Percentiles rank a stretch among this genome's conserved stretches.
phyloP scores from a whole-genome alignment of 2,113 vertebrate species.

The Peromyscus californicus region DNA sequence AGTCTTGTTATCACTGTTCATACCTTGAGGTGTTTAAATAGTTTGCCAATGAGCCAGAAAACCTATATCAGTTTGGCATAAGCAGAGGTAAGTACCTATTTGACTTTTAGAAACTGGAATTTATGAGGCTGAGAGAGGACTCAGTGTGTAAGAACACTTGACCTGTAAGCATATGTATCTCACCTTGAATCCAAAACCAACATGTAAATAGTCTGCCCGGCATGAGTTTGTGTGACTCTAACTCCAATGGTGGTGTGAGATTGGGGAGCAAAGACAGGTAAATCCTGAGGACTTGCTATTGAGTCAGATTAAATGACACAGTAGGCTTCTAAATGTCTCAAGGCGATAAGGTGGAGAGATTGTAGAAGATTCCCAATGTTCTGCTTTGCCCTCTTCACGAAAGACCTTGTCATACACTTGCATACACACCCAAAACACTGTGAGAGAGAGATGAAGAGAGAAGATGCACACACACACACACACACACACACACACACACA shows the following conservation, averaged over 20 bases:
- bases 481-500: no score
- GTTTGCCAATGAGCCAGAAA: background rate
- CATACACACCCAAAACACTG: no score
- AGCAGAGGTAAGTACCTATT: background rate
- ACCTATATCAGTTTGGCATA: background rate
- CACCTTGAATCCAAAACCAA: background rate
- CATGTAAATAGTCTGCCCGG: no score
- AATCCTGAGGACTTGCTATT: background rate
- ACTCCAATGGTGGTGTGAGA: rapidly evolving
- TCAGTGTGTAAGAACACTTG: background rate
- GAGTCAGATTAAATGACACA: background rate
- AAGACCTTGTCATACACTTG: no score
- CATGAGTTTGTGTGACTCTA: background rate
- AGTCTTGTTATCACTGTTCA: no score
- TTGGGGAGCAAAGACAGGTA: background rate
- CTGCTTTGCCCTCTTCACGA: no score
- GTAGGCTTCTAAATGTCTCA: background rate
- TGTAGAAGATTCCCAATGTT: background rate
- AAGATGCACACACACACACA: no score
- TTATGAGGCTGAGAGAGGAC: background rate
- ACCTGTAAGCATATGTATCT: no score
- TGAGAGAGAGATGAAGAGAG: no score
- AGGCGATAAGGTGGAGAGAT: background rate
- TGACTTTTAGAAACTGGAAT: background rate
- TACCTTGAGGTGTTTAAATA: no score